Evolutionary conservation across 2,888 invertebrate genomes (phyloP).

Genomic region (Conistra vaccinii): DNA sequence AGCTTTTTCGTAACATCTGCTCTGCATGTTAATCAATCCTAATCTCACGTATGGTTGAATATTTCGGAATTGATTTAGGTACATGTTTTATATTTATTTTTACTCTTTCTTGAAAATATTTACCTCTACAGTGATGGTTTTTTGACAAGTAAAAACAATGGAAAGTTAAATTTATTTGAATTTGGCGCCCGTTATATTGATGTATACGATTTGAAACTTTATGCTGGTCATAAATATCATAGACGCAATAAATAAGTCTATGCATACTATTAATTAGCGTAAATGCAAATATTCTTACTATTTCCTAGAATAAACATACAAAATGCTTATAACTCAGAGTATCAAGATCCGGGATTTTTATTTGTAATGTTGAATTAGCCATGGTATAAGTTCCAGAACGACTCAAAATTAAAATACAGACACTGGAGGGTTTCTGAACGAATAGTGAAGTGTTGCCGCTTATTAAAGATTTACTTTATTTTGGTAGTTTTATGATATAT

Average conservation of each 20-base stretch:
- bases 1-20: conserved; percentile 66
- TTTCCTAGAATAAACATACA: not conserved
- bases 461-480: not conserved
- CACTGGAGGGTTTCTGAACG: conserved; percentile 30
- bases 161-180: conserved; percentile 73
- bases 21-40: conserved; percentile 63
- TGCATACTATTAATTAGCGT: too few relatives aligned
- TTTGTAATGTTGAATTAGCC: not conserved
- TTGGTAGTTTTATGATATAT: conserved; percentile 22
- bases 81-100: conserved; percentile 67
- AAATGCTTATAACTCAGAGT: not conserved
- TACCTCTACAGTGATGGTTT: conserved; percentile 33
- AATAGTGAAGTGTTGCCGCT: conserved; percentile 26
- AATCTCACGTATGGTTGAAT: conserved; percentile 62
- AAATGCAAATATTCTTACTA: too few relatives aligned
- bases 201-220: conserved; percentile 43
- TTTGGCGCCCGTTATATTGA: conserved; percentile 66
- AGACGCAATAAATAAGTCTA: too few relatives aligned
- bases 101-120: conserved; percentile 55
- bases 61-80: conserved; percentile 74
- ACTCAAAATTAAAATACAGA: not conserved
- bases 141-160: conserved; percentile 67
- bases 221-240: too few relatives aligned
- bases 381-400: not conserved
- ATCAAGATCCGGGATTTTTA: not conserved